Base-by-base conservation (phyloP, 2,888 invertebrate genomes). In the Agrotis ipsilon region DNA sequence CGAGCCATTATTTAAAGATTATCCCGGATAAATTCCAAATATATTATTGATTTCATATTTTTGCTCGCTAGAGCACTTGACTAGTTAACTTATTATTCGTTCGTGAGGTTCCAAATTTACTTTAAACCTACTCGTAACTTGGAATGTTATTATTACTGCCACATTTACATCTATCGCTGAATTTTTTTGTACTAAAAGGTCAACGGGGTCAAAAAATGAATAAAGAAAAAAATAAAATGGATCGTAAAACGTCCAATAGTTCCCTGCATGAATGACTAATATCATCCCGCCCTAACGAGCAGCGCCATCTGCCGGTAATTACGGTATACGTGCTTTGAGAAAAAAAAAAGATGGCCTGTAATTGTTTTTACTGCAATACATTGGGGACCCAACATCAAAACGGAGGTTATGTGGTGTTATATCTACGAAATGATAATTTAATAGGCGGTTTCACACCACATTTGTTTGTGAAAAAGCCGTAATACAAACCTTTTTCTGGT, bases 221-320 rank as follows among this genome's bases (percentile, higher is more conserved):
- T 1, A 16, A 1, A 55, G 32, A 27, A 3, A n/a, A 4, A 65
- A 57, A 72, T 58, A 48, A n/a, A n/a, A 19, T 59, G 68, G 68
- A 60, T 52, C 63, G 46, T 60, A 74, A 72, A 79, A 72, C 39
- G 27, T 65, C 68, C 68, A 84, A 84, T 84, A 83, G 79, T 78
- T 78, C 76, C 75, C 71, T 69, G 24, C 59, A 86, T 85, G 83
- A 87, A 88, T 88, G 85, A 88, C 81, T 87, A 86, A 87, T 87
- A 75, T 75, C 78, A 82, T 71, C 79, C 80, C 81, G 58, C 71
- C 86, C 91, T 93, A 94, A 94, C 92, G 93, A 92, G 89, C 83
- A 83, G 77, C 92, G 93, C 90, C 95, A 94, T 93, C 94, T 94
- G 94, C 81, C 76, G 77, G 91, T 94, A 94, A 95, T 95, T 93